Evolutionary conservation across 1,140 invertebrate genomes (phyloP).

Genomic region (Musca domestica): DNA sequence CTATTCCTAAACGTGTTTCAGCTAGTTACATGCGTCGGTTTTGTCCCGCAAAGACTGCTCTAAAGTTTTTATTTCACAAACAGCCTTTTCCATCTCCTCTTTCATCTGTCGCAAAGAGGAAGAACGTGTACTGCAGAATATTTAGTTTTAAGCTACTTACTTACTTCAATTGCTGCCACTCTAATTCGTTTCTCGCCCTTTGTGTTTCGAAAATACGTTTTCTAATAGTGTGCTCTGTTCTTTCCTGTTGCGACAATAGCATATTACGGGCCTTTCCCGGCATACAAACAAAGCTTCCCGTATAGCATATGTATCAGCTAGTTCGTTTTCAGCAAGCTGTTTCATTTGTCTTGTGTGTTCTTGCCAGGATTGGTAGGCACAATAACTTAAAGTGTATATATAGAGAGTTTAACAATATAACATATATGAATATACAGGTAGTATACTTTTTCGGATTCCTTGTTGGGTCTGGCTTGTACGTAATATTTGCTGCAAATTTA

Average conservation of each 20-base stretch:
- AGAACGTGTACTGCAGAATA: slow-evolving; percentile 37
- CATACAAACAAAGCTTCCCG: slow-evolving; percentile 74
- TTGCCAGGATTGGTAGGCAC: slow-evolving; percentile 77
- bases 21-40: slow-evolving; percentile 68
- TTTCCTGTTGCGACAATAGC: slow-evolving; percentile 73
- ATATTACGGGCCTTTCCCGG: slow-evolving; percentile 74
- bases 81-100: slow-evolving; percentile 76
- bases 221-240: slow-evolving; percentile 77
- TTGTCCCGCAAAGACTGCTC: slow-evolving; percentile 67
- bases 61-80: slow-evolving; percentile 67
- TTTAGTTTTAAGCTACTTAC: slow-evolving; percentile 27
- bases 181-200: slow-evolving; percentile 75
- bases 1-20: slow-evolving; percentile 70
- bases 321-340: slow-evolving; percentile 71
- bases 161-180: slow-evolving; percentile 80
- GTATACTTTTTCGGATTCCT: slow-evolving; percentile 70
- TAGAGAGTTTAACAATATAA: too few species aligned
- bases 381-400: slow-evolving; percentile 52
- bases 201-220: slow-evolving; percentile 82
- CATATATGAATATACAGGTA: too few species aligned
- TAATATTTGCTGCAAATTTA: slow-evolving; percentile 72
- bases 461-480: slow-evolving; percentile 75
- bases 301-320: slow-evolving; percentile 70
- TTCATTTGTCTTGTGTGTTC: slow-evolving; percentile 74
- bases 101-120: slow-evolving; percentile 61